Conservation (phyloP, 2,888 invertebrate genomes). For the Brachycybe producta region DNA sequence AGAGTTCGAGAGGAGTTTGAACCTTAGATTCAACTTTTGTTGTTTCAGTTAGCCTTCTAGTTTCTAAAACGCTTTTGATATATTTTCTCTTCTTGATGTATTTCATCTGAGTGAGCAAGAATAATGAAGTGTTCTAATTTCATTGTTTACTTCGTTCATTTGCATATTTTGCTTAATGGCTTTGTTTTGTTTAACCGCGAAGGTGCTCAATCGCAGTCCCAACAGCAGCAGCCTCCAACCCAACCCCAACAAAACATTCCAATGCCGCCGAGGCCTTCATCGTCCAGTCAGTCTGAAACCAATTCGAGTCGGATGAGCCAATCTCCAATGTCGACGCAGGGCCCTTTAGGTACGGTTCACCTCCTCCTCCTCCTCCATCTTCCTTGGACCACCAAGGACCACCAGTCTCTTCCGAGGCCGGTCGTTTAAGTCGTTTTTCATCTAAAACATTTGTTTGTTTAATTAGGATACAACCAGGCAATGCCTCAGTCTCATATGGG, state of each 20-base stretch:
- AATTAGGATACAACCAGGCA: slow-evolving; percentile 43
- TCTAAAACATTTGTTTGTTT: slow-evolving; percentile 5
- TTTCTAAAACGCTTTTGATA: neutral
- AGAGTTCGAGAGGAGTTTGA: too few species aligned
- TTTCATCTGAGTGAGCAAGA: neutral
- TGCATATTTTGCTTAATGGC: too few species aligned
- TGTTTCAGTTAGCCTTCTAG: too few species aligned
- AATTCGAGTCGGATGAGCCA: slow-evolving; percentile 53
- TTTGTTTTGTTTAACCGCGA: too few species aligned
- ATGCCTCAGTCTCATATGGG: slow-evolving; percentile 44
- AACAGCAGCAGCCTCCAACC: slow-evolving; percentile 2
- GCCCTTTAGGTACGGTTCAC: too few species aligned
- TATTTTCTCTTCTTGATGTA: too few species aligned
- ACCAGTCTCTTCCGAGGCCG: neutral
- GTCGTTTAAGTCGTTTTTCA: neutral
- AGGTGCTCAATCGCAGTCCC: slow-evolving; percentile 3
- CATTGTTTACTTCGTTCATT: too few species aligned
- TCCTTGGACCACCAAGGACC: too few species aligned
- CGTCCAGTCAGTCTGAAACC: slow-evolving; percentile 60
- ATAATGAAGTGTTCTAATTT: neutral
- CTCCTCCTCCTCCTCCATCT: too few species aligned
- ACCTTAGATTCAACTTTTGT: too few species aligned
- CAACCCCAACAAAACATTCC: slow-evolving; percentile 69
- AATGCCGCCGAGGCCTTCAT: slow-evolving; percentile 90
- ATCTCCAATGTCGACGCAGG: slow-evolving; percentile 54